Percentiles rank a stretch among this genome's conserved stretches.
Conservation (phyloP, 1,140 invertebrate genomes). For the Drosophila biarmipes region DNA sequence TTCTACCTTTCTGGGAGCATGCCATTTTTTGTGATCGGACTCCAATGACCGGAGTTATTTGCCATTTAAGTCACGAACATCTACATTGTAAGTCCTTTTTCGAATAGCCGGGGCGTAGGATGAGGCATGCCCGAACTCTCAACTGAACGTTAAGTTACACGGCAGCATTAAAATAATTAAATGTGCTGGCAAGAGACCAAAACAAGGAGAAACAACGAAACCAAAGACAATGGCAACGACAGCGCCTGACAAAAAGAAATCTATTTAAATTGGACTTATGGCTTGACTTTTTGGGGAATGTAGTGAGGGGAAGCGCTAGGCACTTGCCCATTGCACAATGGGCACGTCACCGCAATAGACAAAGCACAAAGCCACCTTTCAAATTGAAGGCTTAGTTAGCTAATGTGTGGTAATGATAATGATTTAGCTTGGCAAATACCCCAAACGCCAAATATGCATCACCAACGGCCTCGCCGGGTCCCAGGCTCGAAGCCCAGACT, state of each 20-base stretch:
- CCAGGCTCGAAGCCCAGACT: not conserved
- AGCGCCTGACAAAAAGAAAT: constrained; percentile 52
- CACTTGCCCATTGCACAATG: constrained; percentile 71
- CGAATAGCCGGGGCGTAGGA: too few relatives aligned
- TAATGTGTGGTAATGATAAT: constrained; percentile 81
- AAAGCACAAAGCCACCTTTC: constrained; percentile 68
- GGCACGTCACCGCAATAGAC: constrained; percentile 35
- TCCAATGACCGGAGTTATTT: too few relatives aligned
- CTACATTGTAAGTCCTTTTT: too few relatives aligned
- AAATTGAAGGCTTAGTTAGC: constrained; percentile 72
- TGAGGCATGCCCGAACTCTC: constrained; percentile 10
- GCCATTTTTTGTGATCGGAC: too few relatives aligned
- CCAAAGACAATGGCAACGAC: constrained; percentile 28
- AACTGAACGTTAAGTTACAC: constrained; percentile 40
- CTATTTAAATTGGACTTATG: constrained; percentile 70
- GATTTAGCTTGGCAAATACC: constrained; percentile 73
- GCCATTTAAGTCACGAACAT: too few relatives aligned
- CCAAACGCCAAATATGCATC: constrained; percentile 53
- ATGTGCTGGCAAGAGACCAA: constrained; percentile 42
- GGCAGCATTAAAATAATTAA: constrained; percentile 59
- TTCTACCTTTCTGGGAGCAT: too few relatives aligned
- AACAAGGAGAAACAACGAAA: constrained; percentile 19
- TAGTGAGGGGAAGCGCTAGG: constrained; percentile 13
- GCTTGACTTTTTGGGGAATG: constrained; percentile 42
- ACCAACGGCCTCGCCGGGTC: constrained; percentile 19